Evolutionary conservation across 2,113 vertebrate species (phyloP).

Genomic region (Dascyllus trimaculatus): DNA sequence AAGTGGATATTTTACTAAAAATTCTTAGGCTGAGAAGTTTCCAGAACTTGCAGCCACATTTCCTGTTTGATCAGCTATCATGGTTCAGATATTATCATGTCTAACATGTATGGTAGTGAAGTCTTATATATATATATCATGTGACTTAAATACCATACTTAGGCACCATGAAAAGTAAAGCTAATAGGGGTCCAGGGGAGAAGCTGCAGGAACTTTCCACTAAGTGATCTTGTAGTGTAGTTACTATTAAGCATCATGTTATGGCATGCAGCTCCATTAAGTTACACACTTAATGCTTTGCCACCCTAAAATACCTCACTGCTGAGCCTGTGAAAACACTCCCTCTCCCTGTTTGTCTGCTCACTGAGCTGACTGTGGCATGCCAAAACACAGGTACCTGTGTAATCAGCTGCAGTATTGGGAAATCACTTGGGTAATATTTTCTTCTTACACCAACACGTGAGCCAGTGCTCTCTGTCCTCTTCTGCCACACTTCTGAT

Average conservation of each 20-base stretch:
- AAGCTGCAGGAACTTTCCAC: too few relatives aligned
- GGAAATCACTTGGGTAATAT: constrained; percentile 55
- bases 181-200: neutral
- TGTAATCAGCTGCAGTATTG: constrained; percentile 26
- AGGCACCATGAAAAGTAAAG: neutral
- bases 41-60: too few relatives aligned
- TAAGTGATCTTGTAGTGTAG: neutral
- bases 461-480: neutral
- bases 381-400: constrained; percentile 52
- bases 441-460: constrained; percentile 40
- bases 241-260: constrained; percentile 4
- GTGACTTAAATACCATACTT: neutral
- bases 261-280: constrained; percentile 4
- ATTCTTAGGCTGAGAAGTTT: too few relatives aligned
- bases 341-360: neutral
- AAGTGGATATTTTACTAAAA: too few relatives aligned
- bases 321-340: constrained; percentile 41
- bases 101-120: too few relatives aligned
- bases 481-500: neutral
- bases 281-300: neutral
- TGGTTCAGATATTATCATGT: too few relatives aligned
- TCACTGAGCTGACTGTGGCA: neutral
- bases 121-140: neutral
- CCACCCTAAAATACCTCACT: constrained; percentile 27
- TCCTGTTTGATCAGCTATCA: too few relatives aligned